A percentile compares a stretch with the other conserved stretches of the same genome.
Evolutionary conservation across 2,113 vertebrate species (phyloP).

Genomic region (Hiodon tergisus): DNA sequence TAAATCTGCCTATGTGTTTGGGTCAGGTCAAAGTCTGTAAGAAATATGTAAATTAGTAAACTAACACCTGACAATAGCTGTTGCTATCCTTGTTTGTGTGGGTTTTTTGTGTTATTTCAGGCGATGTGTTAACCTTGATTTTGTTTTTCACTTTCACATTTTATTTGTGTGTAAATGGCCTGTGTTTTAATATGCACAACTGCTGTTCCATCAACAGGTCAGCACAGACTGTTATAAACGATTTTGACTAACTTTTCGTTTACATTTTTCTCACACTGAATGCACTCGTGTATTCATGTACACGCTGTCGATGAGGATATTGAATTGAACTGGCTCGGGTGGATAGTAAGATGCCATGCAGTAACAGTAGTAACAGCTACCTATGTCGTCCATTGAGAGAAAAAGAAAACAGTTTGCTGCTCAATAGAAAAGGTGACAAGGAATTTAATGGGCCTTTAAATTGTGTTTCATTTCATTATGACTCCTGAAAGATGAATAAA

Average conservation of each 20-base stretch:
- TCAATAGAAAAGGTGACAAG: constrained; percentile 35
- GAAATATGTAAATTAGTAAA: constrained; percentile 6
- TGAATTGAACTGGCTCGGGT: not conserved
- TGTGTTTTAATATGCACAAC: no score
- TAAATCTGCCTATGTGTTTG: not conserved
- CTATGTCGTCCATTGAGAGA: not conserved
- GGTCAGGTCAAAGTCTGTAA: not conserved
- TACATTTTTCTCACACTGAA: no score
- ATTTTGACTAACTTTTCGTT: no score
- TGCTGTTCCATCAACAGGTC: no score
- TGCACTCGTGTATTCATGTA: no score
- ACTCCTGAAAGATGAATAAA: constrained; percentile 45
- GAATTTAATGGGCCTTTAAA: constrained; percentile 54
- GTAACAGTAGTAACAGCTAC: not conserved
- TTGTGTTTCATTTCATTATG: constrained; percentile 37
- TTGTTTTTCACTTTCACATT: no score
- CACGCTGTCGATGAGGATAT: no score
- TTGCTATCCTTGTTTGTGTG: not conserved
- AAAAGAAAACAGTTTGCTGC: constrained; percentile 27
- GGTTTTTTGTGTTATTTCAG: no score
- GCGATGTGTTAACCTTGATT: no score
- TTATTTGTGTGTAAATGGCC: no score
- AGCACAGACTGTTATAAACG: no score
- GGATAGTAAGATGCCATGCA: not conserved
- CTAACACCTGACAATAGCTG: not conserved